Percentiles rank a stretch among this genome's conserved stretches.
Evolutionary conservation across 2,113 vertebrate species (phyloP).

Genomic region (Sylvia atricapilla): DNA sequence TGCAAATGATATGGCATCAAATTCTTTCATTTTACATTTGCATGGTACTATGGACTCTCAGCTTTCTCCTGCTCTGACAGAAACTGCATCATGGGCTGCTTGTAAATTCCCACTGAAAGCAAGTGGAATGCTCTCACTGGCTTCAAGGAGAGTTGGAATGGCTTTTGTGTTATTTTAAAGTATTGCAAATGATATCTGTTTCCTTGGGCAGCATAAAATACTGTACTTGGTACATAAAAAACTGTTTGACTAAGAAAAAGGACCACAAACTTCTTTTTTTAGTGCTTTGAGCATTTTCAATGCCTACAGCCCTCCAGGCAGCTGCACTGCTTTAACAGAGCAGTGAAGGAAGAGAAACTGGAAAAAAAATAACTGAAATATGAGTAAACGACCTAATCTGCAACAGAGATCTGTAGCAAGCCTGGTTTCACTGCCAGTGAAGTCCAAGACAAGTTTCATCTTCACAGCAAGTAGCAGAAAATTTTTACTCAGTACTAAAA

Average conservation of each 20-base stretch:
- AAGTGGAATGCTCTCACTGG: background rate
- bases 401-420: background rate
- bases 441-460: background rate
- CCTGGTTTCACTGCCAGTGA: background rate
- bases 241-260: background rate
- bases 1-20: background rate
- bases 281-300: background rate
- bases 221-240: background rate
- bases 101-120: background rate
- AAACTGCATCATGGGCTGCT: background rate
- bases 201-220: background rate
- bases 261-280: background rate
- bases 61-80: background rate
- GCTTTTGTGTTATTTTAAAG: background rate
- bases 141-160: background rate
- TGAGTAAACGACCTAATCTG: background rate
- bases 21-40: background rate
- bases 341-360: background rate
- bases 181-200: background rate
- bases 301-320: background rate
- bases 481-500: background rate
- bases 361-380: background rate
- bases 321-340: background rate
- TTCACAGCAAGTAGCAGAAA: background rate
- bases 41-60: background rate